Evolutionary conservation across 2,113 vertebrate species (phyloP), one percentile per base, ranked within the genome.

Genomic region (Malurus cyaneus): DNA sequence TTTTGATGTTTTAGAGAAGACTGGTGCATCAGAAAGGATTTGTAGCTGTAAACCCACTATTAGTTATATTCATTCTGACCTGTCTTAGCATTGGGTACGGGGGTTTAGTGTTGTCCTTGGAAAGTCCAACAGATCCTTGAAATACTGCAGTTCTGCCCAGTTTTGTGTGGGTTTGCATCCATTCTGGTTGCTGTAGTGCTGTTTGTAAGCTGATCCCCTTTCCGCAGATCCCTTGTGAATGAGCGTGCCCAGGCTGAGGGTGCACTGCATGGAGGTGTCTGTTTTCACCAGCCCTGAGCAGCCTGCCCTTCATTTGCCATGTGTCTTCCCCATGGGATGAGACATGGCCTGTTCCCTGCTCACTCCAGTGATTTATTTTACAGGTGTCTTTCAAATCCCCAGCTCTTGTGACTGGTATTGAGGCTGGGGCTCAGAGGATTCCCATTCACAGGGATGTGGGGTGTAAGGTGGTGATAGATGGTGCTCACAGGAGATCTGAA

Each of bases 391-490:
- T 60, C 41, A 83, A 44, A 93, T 80, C 56, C 6, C 10, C 9
- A 17, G 21, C 61, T 84, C 39, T 52, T 6, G 2, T 71, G 66
- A 7, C 36, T 49, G 26, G 5, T 44, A 0, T 74, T 39, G 62
- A 56, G 67, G 25, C 31, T 57, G 65, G 15, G 88, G 41, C 11
- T 72, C 44, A 11, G 54, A 78, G 15, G 69, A 69, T 9, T n/a
- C 29, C 18, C 2, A 1, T 32, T 52, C 14, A 5, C 0, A 0
- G 32, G 42, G 21, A 6, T 31, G 31, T 65, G 23, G 29, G 36
- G 12, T 69, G 49, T 32, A 54, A 74, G 60, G 10, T 66, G 32
- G 2, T 74, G 50, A 13, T 72, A 23, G 49, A 14, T 16, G 21
- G 31, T 50, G 32, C 11, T 74, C n/a, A 36, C 31, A 42, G 69